Evolutionary conservation across 1,140 invertebrate genomes (phyloP), one percentile per base, ranked within the genome.

Genomic region (Paralvinella palmiformis): DNA sequence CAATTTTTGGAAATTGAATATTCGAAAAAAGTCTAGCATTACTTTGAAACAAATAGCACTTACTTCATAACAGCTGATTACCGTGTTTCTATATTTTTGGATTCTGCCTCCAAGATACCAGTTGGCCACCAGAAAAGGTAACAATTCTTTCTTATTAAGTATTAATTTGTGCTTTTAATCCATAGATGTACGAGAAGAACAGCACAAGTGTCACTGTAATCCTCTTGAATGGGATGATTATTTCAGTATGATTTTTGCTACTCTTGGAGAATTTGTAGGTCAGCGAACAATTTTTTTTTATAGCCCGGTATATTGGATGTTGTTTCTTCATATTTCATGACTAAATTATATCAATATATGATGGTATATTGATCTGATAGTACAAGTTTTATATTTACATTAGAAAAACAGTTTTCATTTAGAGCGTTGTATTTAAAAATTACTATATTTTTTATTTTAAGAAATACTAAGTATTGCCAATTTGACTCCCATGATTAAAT

Each of bases 401-500:
- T 48, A 48, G 15, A 17, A 48, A n/a, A 6, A 48, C 3, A 15
- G 27, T 22, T n/a, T 1, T 22, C 45, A 7, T 15, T 6, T 48
- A 48, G 45, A n/a, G 27, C 27, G 45, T 24, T n/a, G 31, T 29
- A 56, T 1, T n/a, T 22, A 5, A 48, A n/a, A 48, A n/a, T n/a
- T n/a, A n/a, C n/a, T n/a, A n/a, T n/a, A n/a, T n/a, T n/a, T n/a
- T n/a, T n/a, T n/a, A n/a, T n/a, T n/a, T n/a, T n/a, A n/a, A n/a
- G n/a, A n/a, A n/a, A n/a, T n/a, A n/a, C n/a, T n/a, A n/a, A n/a
- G n/a, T n/a, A n/a, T n/a, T n/a, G n/a, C n/a, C n/a, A n/a, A n/a
- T n/a, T n/a, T n/a, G n/a, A n/a, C n/a, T 7, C 4, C 6, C 27
- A 22, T 48, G 4, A 56, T 31, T 27, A 1, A 94, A 65, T 89